Conservation (phyloP, 2,113 vertebrate species). For the Coptodon bakossiorum region DNA sequence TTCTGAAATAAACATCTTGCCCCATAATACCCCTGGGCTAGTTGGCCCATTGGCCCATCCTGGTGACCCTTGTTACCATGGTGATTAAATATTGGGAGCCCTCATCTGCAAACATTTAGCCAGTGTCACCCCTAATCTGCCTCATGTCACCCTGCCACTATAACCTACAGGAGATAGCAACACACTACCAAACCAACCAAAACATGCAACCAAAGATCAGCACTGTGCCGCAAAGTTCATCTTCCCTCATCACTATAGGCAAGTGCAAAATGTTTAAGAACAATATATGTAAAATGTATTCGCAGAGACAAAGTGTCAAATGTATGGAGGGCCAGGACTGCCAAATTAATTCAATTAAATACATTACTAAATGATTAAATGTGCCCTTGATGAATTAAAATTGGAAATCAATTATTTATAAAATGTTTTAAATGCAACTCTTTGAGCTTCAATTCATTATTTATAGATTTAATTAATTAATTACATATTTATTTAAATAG, state of each 20-base stretch:
- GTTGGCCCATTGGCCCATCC: constrained; percentile 55
- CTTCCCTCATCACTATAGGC: neutral
- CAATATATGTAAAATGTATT: neutral
- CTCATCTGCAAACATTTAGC: constrained; percentile 82
- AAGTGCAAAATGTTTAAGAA: neutral
- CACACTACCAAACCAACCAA: neutral
- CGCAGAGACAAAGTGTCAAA: neutral
- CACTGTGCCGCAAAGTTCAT: neutral
- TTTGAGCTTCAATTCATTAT: neutral
- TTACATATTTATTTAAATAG: neutral
- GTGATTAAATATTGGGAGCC: constrained; percentile 72
- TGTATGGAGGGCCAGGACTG: fast-evolving
- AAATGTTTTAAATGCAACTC: neutral
- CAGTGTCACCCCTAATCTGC: constrained; percentile 62
- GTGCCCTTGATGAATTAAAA: neutral
- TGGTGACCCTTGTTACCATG: constrained; percentile 64
- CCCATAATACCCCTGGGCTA: constrained; percentile 47
- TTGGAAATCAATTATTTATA: neutral
- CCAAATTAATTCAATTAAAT: neutral
- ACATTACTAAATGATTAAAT: neutral
- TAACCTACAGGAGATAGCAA: neutral
- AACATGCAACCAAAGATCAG: neutral
- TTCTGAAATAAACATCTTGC: constrained; percentile 61
- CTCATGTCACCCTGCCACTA: constrained; percentile 38
- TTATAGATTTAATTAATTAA: neutral